Base-by-base conservation (phyloP, 2,797 vertebrate species). In the Polyboroides typus region DNA sequence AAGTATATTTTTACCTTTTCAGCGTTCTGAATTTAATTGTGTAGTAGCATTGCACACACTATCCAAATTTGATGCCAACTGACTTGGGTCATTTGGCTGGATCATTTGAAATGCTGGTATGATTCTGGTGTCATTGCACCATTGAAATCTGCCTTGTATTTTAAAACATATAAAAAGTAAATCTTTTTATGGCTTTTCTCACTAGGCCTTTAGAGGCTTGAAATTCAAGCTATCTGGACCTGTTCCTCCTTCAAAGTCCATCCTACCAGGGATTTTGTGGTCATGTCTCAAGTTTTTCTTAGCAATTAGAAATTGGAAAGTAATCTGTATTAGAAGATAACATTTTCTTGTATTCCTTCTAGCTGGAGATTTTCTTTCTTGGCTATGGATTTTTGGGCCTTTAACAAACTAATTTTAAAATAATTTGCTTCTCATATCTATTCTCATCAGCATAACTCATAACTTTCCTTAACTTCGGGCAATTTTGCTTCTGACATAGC, bases 1-100 rank as follows among this genome's bases (percentile, higher is more conserved):
- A 59, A 70, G 40, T 2, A 1, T 20, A 59, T 93, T 90, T 95
- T 94, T 72, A 87, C 59, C 58, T 81, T 90, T 89, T 60, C 67
- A 82, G 75, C 31, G 34, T 86, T 93, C n/a, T 5, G 70, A 34
- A 72, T 85, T 58, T 63, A 78, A 81, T 84, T 72, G 29, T 8
- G 23, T 3, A 59, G 52, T 44, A 73, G 25, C 62, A 33, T 9
- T 74, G 62, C 34, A 34, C 40, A 16, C 11, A 0, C 20, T 31
- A 58, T 33, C 92, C 66, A 34, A 16, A 42, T 33, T 1, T 56
- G 74, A 12, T 75, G 79, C 33, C 79, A 81, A 12, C 48, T 19
- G 70, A 38, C 82, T 34, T 15, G 44, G 59, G 74, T 25, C n/a
- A 27, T 78, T 78, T 81, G 48, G 70, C 88, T 59, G 44, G 7